Conservation (phyloP, 35 echinoderm and acorn worm genomes). For the Antedon bifida region DNA sequence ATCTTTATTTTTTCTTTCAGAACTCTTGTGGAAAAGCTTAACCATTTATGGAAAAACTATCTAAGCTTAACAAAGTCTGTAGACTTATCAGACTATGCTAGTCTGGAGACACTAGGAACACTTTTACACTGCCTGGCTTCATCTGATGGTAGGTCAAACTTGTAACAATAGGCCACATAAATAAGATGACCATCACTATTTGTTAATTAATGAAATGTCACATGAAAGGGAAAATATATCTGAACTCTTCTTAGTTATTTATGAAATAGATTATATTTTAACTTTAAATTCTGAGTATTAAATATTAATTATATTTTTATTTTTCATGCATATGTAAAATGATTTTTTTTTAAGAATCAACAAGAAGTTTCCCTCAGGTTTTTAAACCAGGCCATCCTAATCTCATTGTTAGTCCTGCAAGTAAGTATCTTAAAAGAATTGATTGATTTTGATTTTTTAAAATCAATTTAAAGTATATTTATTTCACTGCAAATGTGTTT, state of each 20-base stretch:
- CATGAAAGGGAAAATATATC: too few relatives aligned
- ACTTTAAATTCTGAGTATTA: too few relatives aligned
- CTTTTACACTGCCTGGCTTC: background rate
- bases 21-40: background rate
- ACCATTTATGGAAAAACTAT: slow-evolving; percentile 11
- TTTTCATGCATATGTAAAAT: too few relatives aligned
- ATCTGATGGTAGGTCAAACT: background rate
- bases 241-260: too few relatives aligned
- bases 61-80: background rate
- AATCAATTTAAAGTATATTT: too few relatives aligned
- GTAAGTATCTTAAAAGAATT: slow-evolving; percentile 5
- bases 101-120: slow-evolving; percentile 8
- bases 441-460: background rate
- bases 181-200: too few relatives aligned
- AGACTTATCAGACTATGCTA: slow-evolving; percentile 10
- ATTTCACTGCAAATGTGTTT: too few relatives aligned
- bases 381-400: slow-evolving; percentile 9
- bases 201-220: too few relatives aligned
- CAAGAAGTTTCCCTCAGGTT: background rate
- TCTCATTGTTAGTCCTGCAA: slow-evolving; percentile 6
- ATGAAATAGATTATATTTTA: too few relatives aligned
- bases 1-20: background rate
- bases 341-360: background rate
- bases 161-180: too few relatives aligned
- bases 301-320: too few relatives aligned